Evolutionary conservation across 2,113 vertebrate species (phyloP).

Genomic region (Emydura subglobosa): DNA sequence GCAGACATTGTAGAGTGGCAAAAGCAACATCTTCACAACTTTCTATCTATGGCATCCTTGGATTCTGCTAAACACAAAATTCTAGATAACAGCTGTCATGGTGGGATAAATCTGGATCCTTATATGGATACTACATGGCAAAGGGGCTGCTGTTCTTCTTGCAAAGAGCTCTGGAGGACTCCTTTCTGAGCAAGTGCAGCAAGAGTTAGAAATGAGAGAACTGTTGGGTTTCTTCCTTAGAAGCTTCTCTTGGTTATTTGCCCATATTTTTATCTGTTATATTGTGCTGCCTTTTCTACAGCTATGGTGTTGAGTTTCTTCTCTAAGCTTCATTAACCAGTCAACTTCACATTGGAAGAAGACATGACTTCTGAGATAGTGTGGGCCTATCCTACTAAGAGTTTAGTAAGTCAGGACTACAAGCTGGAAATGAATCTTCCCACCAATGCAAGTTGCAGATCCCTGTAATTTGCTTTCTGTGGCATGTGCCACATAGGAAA

Average conservation of each 20-base stretch:
- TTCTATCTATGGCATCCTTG: not conserved
- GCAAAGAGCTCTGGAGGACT: not conserved
- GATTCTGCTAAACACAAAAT: not conserved
- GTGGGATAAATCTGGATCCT: not conserved
- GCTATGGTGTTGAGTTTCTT: not conserved
- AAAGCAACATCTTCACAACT: not conserved
- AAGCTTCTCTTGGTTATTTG: not conserved
- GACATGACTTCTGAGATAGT: not conserved
- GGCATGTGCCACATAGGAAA: not conserved
- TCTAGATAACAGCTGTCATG: not conserved
- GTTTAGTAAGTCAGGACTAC: not conserved
- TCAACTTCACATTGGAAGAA: not conserved
- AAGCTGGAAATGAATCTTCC: not conserved
- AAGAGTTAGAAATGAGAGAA: not conserved
- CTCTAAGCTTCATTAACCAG: not conserved
- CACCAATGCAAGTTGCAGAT: not conserved
- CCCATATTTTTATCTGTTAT: not conserved
- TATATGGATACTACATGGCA: not conserved
- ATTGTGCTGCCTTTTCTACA: not conserved
- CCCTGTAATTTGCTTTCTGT: not conserved
- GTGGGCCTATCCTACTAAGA: not conserved
- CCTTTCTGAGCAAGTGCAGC: not conserved
- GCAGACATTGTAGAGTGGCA: not conserved
- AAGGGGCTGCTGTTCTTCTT: not conserved
- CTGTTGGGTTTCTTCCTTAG: not conserved